Percentiles rank a stretch among this genome's conserved stretches.
Conservation (phyloP, 2,113 vertebrate species). For the Psilopsiagon aymara region DNA sequence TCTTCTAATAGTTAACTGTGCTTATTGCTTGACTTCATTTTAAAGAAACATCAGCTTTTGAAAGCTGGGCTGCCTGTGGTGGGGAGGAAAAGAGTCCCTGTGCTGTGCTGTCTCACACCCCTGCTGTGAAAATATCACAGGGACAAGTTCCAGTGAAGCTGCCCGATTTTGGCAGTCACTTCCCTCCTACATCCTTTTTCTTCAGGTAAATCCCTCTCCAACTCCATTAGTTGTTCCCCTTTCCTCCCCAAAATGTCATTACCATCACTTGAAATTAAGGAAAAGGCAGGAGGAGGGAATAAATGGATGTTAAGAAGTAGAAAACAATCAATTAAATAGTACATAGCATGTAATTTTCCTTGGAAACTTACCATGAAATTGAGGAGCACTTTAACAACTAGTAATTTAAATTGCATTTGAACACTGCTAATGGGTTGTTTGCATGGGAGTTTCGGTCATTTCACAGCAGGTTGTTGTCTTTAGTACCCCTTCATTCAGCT, state of each 20-base stretch:
- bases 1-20: background rate
- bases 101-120: background rate
- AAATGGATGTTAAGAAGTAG: constrained; percentile 79
- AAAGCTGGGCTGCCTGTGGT: background rate
- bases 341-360: constrained; percentile 79
- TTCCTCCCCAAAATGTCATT: constrained; percentile 64
- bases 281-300: constrained; percentile 61
- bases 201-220: constrained; percentile 69
- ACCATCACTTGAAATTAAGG: constrained; percentile 68
- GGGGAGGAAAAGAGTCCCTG: background rate
- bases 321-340: constrained; percentile 82
- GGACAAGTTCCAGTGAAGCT: constrained; percentile 23
- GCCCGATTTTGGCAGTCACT: constrained; percentile 46
- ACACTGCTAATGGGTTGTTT: constrained; percentile 78
- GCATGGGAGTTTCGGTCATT: constrained; percentile 76
- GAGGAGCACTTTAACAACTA: constrained; percentile 77
- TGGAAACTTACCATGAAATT: constrained; percentile 79
- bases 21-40: background rate
- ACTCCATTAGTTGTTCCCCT: background rate
- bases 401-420: constrained; percentile 80
- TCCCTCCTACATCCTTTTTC: constrained; percentile 52
- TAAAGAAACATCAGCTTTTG: background rate
- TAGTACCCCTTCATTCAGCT: constrained; percentile 59
- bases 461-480: constrained; percentile 65
- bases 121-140: constrained; percentile 14